phyloP scores from a whole-genome alignment of 2,797 vertebrate species.

The Cygnus olor region DNA sequence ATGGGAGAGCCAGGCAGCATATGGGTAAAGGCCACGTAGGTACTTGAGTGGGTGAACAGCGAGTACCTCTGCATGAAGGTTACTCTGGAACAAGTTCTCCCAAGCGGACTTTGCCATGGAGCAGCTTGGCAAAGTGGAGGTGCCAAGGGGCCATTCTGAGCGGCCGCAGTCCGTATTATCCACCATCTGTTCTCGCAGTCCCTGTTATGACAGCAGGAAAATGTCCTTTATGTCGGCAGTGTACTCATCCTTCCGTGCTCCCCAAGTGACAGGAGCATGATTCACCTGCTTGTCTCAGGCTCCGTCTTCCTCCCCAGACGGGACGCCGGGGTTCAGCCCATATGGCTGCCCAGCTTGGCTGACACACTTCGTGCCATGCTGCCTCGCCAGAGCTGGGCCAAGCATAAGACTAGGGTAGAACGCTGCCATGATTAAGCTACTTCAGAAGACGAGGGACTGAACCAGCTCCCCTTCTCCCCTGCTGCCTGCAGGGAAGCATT shows the following conservation, averaged over 20 bases:
- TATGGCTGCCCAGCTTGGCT: not conserved
- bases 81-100: not conserved
- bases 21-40: not conserved
- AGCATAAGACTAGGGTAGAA: not conserved
- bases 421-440: not conserved
- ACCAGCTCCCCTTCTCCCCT: not conserved
- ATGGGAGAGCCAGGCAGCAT: not conserved
- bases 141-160: not conserved
- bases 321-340: not conserved
- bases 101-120: not conserved
- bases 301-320: not conserved
- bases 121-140: not conserved
- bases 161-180: not conserved
- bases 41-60: slow-evolving; percentile 2
- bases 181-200: not conserved
- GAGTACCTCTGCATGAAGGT: not conserved
- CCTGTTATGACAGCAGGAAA: not conserved
- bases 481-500: accelerated
- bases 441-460: not conserved
- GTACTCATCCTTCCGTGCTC: not conserved
- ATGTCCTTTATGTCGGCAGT: accelerated
- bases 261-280: not conserved
- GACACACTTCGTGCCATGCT: not conserved
- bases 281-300: not conserved
- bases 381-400: not conserved